phyloP scores from a whole-genome alignment of 2,113 vertebrate species.

The Uria aalge region DNA sequence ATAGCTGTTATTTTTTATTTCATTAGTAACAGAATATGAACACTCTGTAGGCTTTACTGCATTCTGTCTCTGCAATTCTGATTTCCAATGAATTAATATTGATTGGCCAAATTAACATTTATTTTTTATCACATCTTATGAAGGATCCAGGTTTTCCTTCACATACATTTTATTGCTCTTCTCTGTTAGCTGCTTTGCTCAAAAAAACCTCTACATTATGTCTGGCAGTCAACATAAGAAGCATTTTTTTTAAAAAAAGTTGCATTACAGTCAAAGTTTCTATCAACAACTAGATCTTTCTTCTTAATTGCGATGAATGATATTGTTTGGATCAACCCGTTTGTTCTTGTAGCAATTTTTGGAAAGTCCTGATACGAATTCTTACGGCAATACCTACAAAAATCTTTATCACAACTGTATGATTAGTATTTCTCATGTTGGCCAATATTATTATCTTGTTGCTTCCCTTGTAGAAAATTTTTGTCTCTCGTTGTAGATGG shows the following conservation, averaged over 20 bases:
- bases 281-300: background rate
- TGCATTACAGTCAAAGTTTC: background rate
- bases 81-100: background rate
- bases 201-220: background rate
- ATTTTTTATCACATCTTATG: background rate
- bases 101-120: background rate
- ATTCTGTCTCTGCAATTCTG: background rate
- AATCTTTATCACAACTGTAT: background rate
- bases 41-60: background rate
- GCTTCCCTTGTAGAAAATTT: background rate
- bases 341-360: background rate
- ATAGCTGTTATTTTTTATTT: background rate
- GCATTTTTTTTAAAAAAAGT: background rate
- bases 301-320: background rate
- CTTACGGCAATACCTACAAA: background rate
- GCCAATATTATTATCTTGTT: background rate
- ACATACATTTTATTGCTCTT: background rate
- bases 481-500: background rate
- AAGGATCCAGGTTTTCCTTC: background rate
- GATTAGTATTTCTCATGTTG: background rate
- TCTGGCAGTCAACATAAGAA: background rate
- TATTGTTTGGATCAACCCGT: background rate
- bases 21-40: background rate
- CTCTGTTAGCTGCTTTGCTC: background rate
- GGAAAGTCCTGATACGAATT: background rate